Evolutionary conservation across 2,113 vertebrate species (phyloP).

Genomic region (Piprites chloris): DNA sequence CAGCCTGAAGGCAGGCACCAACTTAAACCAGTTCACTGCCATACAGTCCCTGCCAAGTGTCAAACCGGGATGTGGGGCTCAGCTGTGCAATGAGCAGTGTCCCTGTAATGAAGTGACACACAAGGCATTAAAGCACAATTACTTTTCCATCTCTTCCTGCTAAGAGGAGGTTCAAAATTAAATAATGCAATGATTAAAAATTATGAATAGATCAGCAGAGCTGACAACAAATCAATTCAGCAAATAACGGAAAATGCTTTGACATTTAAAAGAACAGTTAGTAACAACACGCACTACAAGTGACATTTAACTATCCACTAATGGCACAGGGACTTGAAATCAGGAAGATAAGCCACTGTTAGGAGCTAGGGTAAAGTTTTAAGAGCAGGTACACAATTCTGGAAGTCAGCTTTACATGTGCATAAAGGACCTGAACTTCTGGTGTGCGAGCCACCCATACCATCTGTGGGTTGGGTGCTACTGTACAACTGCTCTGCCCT

Average conservation of each 20-base stretch:
- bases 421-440: neutral
- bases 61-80: neutral
- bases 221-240: neutral
- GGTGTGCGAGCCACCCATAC: accelerated
- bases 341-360: neutral
- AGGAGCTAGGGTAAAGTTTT: neutral
- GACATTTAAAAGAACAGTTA: slow-evolving; percentile 19
- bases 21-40: neutral
- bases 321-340: neutral
- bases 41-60: neutral
- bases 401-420: neutral
- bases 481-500: neutral
- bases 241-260: slow-evolving; percentile 7
- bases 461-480: neutral
- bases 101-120: neutral
- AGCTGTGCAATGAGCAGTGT: neutral
- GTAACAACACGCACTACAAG: neutral
- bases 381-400: neutral
- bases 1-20: neutral
- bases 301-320: neutral
- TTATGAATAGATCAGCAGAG: neutral
- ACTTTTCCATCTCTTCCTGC: neutral
- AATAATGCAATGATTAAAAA: slow-evolving; percentile 20
- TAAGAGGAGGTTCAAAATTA: neutral
- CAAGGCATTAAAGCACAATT: neutral